Evolutionary conservation across 2,797 vertebrate genomes (phyloP), one percentile per base, ranked within the genome.

Genomic region (Gymnoscopelus braueri): DNA sequence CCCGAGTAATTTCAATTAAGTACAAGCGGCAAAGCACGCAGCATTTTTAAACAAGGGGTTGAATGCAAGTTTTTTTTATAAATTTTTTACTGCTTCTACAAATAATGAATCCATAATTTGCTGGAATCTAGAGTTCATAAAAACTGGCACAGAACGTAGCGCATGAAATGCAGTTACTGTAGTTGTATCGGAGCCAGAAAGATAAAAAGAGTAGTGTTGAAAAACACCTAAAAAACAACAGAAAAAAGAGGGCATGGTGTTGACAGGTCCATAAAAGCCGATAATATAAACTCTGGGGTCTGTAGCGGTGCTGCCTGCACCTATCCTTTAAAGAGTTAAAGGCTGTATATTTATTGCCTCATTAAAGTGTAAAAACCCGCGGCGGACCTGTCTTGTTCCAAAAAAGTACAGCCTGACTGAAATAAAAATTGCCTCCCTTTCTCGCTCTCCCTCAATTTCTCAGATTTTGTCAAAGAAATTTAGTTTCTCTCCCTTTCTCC

Each of bases 221-320:
- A 44, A 44, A 44, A 44, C 39, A 44, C 39, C 39, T 6, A 77
- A 60, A 47, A 65, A 57, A 14, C 57, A 60, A 75, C 68, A 66
- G 57, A 49, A 68, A 68, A 84, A 81, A 84, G 85, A 84, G 74
- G 74, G 77, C 68, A 82, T 89, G 93, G 94, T 94, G 95, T 92
- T 95, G 95, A 96, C 95, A 95, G 93, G 92, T 94, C 94, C 91
- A 95, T 96, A 95, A 95, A 96, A 94, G 92, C 91, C 93, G 93
- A 95, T 95, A 92, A 94, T 94, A 92, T 93, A 94, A 94, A 93
- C 79, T 92, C 84, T 8, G 88, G 91, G 92, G 89, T 91, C 91
- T 90, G 91, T 70, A 93, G 93, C 90, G 83, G 92, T 91, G 84
- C 39, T 44, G 39, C 88, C 49, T 83, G 86, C 87, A 83, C 88